Evolutionary conservation across 2,113 vertebrate species (phyloP).

Genomic region (Scophthalmus maximus): DNA sequence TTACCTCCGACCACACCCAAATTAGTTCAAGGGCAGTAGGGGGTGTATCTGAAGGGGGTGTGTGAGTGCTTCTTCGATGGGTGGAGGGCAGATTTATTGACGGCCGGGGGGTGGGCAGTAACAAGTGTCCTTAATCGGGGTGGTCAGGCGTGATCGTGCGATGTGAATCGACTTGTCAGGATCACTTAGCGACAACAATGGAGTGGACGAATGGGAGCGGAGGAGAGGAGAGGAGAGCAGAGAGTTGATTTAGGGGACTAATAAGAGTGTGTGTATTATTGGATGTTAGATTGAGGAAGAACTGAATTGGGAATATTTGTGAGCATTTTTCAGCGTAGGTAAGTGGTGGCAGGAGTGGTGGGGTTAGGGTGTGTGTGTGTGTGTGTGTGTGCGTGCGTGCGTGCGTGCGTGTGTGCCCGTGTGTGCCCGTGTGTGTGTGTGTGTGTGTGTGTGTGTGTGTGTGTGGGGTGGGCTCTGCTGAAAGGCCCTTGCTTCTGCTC

Average conservation of each 20-base stretch:
- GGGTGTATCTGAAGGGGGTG: slow-evolving; percentile 30
- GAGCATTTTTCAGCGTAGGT: slow-evolving; percentile 28
- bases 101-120: slow-evolving; percentile 50
- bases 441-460: slow-evolving; percentile 38
- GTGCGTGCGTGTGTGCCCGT: slow-evolving; percentile 29
- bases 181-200: slow-evolving; percentile 77
- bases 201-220: slow-evolving; percentile 4
- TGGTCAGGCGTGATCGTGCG: slow-evolving; percentile 70
- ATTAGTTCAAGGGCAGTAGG: slow-evolving; percentile 63
- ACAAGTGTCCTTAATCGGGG: slow-evolving; percentile 70
- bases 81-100: slow-evolving; percentile 53
- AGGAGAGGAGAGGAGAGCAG: slow-evolving; percentile 10
- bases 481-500: slow-evolving; percentile 85
- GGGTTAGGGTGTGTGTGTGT: slow-evolving; percentile 16
- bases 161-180: slow-evolving; percentile 79
- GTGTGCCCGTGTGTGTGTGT: slow-evolving; percentile 47
- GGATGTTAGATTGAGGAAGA: slow-evolving; percentile 32
- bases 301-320: slow-evolving; percentile 41
- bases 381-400: slow-evolving; percentile 12
- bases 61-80: slow-evolving; percentile 40
- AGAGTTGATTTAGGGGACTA: slow-evolving; percentile 4
- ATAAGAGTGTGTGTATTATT: slow-evolving; percentile 38
- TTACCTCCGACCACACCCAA: slow-evolving; percentile 52
- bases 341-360: slow-evolving; percentile 29
- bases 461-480: slow-evolving; percentile 66